Evolutionary conservation across 2,113 vertebrate genomes (phyloP).

Genomic region (Sinocyclocheilus anophthalmus): DNA sequence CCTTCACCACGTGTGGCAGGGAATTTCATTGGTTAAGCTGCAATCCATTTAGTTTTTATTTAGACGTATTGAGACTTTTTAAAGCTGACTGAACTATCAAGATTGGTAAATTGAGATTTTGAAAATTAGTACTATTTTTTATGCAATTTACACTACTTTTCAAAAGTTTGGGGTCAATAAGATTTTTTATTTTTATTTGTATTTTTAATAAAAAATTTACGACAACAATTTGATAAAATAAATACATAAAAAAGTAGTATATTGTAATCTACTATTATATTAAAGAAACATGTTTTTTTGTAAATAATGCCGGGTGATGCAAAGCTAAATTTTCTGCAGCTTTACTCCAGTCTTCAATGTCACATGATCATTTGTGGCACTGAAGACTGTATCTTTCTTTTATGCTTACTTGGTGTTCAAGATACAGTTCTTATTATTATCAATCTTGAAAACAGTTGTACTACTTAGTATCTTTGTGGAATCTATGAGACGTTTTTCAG

Average conservation of each 20-base stretch:
- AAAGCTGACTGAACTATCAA: neutral
- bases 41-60: neutral
- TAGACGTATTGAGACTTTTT: neutral
- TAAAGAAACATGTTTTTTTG: neutral
- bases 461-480: neutral
- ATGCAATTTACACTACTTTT: neutral
- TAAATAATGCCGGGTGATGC: neutral
- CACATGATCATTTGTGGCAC: neutral
- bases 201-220: neutral
- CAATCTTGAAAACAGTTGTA: neutral
- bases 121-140: neutral
- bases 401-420: neutral
- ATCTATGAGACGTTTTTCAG: neutral
- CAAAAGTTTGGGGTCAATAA: neutral
- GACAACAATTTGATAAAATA: neutral
- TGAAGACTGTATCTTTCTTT: neutral
- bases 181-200: neutral
- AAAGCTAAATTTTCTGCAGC: neutral
- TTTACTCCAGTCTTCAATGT: neutral
- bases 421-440: neutral
- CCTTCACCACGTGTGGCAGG: constrained; percentile 77
- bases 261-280: neutral
- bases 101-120: no score
- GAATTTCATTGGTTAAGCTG: constrained; percentile 44
- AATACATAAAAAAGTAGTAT: neutral